phyloP scores from a whole-genome alignment of 2,113 vertebrate species.

The Cisticola juncidis region DNA sequence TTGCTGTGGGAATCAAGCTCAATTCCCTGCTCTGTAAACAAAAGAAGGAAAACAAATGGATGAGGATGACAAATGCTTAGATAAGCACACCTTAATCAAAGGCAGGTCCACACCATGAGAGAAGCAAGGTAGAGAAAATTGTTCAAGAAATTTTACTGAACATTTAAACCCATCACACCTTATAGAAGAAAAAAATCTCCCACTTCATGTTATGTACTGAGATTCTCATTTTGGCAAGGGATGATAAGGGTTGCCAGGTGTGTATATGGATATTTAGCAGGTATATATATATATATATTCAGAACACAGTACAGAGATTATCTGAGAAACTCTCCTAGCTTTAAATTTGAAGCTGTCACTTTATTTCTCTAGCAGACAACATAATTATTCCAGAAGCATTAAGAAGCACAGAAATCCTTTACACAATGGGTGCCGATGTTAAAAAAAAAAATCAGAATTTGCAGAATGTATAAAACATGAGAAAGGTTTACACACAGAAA shows the following conservation, averaged over 20 bases:
- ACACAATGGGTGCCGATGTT: background rate
- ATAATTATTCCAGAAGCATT: background rate
- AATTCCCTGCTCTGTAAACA: background rate
- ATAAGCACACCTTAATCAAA: background rate
- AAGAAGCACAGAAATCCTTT: background rate
- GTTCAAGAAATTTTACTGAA: background rate
- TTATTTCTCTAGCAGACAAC: background rate
- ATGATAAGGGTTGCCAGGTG: background rate
- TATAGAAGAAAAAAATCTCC: background rate
- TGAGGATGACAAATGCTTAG: background rate
- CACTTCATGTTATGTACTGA: background rate
- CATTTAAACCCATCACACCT: background rate
- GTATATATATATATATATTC: background rate
- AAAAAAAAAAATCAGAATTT: background rate
- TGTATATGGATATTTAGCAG: background rate
- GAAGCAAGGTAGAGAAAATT: background rate
- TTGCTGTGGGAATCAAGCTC: background rate
- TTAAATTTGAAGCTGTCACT: constrained; percentile 13
- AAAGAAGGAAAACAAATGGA: background rate
- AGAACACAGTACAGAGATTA: background rate
- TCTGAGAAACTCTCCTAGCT: background rate
- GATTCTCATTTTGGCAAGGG: background rate
- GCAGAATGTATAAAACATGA: constrained; percentile 41
- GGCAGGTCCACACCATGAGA: background rate
- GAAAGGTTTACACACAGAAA: constrained; percentile 20